These are phyloP conservation scores for Toxotes jaculatrix DNA, from an alignment of 2,113 vertebrate genomes.

Conservation along the genomic window DNA sequence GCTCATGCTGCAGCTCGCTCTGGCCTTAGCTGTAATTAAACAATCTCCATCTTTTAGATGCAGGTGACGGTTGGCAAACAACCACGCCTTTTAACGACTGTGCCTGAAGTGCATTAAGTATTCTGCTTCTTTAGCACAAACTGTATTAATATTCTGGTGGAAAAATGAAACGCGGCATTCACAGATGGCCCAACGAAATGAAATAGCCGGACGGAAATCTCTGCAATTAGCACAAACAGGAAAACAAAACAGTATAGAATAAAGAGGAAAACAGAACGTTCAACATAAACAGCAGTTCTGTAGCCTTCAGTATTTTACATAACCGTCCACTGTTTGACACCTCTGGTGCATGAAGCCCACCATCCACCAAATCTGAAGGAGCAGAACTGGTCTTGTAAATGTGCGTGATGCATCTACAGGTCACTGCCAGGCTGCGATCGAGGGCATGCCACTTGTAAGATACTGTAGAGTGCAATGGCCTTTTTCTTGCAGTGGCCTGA, in stretches of 20 bases:
- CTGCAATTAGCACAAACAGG: slow-evolving; percentile 9
- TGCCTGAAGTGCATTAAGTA: slow-evolving; percentile 19
- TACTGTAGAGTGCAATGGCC: not conserved
- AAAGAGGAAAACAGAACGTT: slow-evolving; percentile 29
- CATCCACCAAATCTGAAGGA: not conserved
- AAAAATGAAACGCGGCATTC: slow-evolving; percentile 5
- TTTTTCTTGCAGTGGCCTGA: not conserved
- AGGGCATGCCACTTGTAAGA: not conserved
- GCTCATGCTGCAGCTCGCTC: slow-evolving; percentile 48
- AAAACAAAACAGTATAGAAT: not conserved
- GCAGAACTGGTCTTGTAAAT: not conserved
- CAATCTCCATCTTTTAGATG: slow-evolving; percentile 48
- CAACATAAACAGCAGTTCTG: slow-evolving; percentile 45
- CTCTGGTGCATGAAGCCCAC: not conserved
- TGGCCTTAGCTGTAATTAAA: slow-evolving; percentile 61
- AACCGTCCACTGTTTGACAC: slow-evolving; percentile 14
- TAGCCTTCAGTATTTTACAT: not conserved
- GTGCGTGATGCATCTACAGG: not conserved
- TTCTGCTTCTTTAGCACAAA: slow-evolving; percentile 43
- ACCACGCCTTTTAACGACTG: slow-evolving; percentile 5
- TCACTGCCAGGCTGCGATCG: not conserved
- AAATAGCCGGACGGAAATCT: slow-evolving; percentile 15
- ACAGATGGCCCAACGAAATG: slow-evolving; percentile 48
- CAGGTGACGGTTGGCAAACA: slow-evolving; percentile 48
- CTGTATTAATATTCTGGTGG: slow-evolving; percentile 42